Percentiles rank a stretch among this genome's conserved stretches.
Evolutionary conservation across 2,113 vertebrate genomes (phyloP).

Genomic region (Lepus americanus): DNA sequence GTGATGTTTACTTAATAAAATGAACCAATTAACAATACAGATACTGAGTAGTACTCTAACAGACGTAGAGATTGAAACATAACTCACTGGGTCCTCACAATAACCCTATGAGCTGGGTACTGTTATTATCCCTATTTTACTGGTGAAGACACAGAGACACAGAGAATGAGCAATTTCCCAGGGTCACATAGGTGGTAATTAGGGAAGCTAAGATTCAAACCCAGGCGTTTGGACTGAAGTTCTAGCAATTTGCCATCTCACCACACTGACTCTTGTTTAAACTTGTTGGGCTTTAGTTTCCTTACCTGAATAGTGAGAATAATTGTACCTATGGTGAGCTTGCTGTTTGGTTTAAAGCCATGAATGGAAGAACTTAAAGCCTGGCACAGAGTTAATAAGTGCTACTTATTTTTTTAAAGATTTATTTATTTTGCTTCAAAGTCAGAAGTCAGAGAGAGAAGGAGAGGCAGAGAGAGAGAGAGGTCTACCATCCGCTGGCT

Average conservation of each 20-base stretch:
- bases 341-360: slow-evolving; percentile 20
- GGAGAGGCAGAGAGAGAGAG: no score
- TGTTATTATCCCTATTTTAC: neutral
- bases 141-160: slow-evolving; percentile 35
- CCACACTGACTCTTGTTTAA: neutral
- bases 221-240: neutral
- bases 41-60: neutral
- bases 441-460: no score
- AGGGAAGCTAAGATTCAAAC: neutral
- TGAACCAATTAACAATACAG: neutral
- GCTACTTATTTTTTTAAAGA: no score
- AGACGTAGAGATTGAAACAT: neutral
- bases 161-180: neutral
- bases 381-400: neutral
- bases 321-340: neutral
- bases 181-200: neutral
- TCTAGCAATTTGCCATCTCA: neutral
- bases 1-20: neutral
- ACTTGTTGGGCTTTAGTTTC: neutral
- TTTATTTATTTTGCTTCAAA: no score
- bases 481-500: no score
- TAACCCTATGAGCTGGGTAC: neutral
- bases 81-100: neutral
- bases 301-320: neutral
- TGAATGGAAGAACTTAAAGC: slow-evolving; percentile 14